Evolutionary conservation across 2,113 vertebrate genomes (phyloP).

Genomic region (Ochotona curzoniae): DNA sequence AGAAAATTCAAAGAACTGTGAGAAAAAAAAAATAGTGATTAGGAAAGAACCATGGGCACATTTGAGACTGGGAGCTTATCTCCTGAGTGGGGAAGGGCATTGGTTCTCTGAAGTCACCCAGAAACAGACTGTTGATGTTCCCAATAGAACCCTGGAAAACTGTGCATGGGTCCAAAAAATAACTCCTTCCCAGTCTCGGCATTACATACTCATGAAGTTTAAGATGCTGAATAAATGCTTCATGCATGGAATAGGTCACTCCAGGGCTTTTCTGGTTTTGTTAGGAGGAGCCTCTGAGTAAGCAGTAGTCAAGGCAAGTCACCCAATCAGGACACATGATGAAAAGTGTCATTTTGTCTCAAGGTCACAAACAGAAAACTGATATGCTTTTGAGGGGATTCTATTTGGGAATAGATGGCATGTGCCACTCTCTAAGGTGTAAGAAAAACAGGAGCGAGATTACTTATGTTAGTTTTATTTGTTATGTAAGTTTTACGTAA

Average conservation of each 20-base stretch:
- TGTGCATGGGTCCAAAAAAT: neutral
- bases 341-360: neutral
- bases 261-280: slow-evolving; percentile 4
- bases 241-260: neutral
- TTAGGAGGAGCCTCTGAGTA: neutral
- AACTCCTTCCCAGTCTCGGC: neutral
- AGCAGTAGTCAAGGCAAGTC: neutral
- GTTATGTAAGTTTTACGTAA: slow-evolving; percentile 1
- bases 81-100: neutral
- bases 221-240: slow-evolving; percentile 9
- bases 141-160: neutral
- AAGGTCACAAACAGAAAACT: neutral
- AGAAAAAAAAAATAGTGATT: slow-evolving; percentile 11
- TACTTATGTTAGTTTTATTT: neutral
- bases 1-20: neutral
- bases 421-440: neutral
- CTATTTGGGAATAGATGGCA: neutral
- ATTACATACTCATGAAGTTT: neutral
- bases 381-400: neutral
- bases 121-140: slow-evolving; percentile 5
- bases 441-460: neutral
- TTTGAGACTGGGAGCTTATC: neutral
- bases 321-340: neutral
- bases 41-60: neutral
- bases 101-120: neutral